These are phyloP conservation scores for Marisa cornuarietis DNA, from an alignment of 1,140 invertebrate species.

Conservation along the genomic window DNA sequence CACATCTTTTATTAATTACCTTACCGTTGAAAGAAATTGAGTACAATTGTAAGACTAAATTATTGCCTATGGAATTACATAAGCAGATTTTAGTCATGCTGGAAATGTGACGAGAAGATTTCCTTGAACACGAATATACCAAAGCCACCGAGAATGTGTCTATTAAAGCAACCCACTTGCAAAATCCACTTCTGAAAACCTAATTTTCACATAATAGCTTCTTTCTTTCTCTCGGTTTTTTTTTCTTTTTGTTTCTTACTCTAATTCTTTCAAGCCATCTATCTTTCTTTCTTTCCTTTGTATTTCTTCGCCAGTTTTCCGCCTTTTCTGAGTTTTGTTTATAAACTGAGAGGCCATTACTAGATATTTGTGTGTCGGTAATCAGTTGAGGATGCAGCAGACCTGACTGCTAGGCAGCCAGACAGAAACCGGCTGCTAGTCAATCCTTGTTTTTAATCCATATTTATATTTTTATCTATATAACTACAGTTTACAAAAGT, in stretches of 20 bases:
- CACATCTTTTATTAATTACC: too few species aligned
- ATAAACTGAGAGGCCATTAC: neutral
- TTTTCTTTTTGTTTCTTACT: neutral
- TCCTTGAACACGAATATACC: too few species aligned
- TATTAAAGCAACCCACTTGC: too few species aligned
- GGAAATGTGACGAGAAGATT: too few species aligned
- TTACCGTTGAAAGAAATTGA: too few species aligned
- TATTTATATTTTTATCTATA: neutral
- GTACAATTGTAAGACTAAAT: too few species aligned
- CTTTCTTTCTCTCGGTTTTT: neutral
- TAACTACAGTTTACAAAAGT: neutral
- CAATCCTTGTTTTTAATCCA: neutral
- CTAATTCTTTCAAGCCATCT: neutral
- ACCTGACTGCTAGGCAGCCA: constrained; percentile 1
- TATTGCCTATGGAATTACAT: too few species aligned
- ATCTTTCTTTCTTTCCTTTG: neutral
- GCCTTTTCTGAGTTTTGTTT: neutral
- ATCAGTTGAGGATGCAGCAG: neutral
- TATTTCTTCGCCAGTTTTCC: neutral
- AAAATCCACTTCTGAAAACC: too few species aligned
- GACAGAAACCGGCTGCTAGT: neutral
- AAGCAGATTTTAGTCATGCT: too few species aligned
- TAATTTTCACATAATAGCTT: too few species aligned
- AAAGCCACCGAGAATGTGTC: too few species aligned
- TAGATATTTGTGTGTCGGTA: too few species aligned